phyloP scores from a whole-genome alignment of 1,140 invertebrate genomes.

The Bombus superbus region DNA sequence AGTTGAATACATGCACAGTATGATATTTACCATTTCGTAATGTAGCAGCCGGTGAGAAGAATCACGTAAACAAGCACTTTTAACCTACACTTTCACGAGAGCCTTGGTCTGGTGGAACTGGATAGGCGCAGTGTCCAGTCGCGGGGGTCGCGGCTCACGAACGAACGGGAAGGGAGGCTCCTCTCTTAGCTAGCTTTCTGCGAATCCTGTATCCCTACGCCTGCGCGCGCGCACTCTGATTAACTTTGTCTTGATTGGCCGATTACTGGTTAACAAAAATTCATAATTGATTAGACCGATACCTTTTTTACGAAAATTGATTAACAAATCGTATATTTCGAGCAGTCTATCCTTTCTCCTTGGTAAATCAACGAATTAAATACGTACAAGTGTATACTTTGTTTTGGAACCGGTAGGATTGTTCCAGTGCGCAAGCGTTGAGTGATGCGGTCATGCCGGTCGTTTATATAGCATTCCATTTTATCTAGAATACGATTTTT shows the following conservation, averaged over 20 bases:
- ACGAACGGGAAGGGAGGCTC: slow-evolving; percentile 70
- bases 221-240: slow-evolving; percentile 71
- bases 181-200: slow-evolving; percentile 58
- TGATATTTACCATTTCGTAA: slow-evolving; percentile 69
- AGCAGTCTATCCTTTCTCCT: not conserved
- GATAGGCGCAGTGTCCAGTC: slow-evolving; percentile 66
- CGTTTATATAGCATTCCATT: slow-evolving; percentile 10
- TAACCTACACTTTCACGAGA: slow-evolving; percentile 67
- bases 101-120: slow-evolving; percentile 62
- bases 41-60: slow-evolving; percentile 56
- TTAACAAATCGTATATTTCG: not conserved
- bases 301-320: not conserved
- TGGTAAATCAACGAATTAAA: not conserved
- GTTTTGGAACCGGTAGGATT: slow-evolving; percentile 19
- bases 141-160: slow-evolving; percentile 65
- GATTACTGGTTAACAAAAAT: slow-evolving; percentile 39
- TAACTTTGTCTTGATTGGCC: slow-evolving; percentile 53
- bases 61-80: slow-evolving; percentile 65
- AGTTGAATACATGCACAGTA: slow-evolving; percentile 12
- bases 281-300: slow-evolving; percentile 5
- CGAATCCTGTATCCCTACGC: slow-evolving; percentile 73
- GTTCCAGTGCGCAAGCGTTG: slow-evolving; percentile 49
- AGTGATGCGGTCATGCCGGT: slow-evolving; percentile 36
- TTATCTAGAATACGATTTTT: slow-evolving; percentile 11
- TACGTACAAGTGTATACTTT: slow-evolving; percentile 4